Evolutionary conservation across 1,140 invertebrate species (phyloP), one percentile per base, ranked within the genome.

Genomic region (Musca vetustissima): DNA sequence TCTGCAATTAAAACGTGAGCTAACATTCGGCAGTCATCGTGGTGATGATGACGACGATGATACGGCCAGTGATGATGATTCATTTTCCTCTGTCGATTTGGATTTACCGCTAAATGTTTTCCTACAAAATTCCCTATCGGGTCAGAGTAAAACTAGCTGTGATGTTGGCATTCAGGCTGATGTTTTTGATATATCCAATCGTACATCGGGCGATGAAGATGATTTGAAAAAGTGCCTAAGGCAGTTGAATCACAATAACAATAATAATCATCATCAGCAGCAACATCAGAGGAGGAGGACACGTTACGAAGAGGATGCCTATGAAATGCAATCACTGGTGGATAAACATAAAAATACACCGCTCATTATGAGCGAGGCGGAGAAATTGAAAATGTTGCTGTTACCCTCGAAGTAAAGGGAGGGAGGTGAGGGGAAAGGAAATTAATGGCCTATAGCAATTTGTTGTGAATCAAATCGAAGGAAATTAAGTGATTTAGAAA

Each of bases 121-220:
- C 36, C 71, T 85, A 32, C 83, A 83, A 75, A 87, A 79, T 75
- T 86, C 80, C 9, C 81, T 73, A 70, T 84, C 76, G 59, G 86
- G 73, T 1, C 82, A 80, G 50, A 83, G 81, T 70, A 84, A 84
- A 70, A 82, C 75, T 25, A 83, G 83, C 67, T 80, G 83, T 61
- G 86, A 87, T 70, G 85, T 86, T 21, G 85, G 85, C 64, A 85
- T 86, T 15, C 87, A 89, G 71, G 85, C 85, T 0, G 88, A 86
- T 76, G 87, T 86, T 0, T 84, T 86, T 69, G 88, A 89, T 76
- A 87, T 89, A 36, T 85, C 86, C 2, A 87, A 85, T 14, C 87
- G 87, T 72, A 88, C 86, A 1, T 70, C 73, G 36, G 80, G 74
- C 67, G 79, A 72, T 9, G 76, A 78, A 14, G 78, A 77, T n/a